Conservation (phyloP, 1,140 invertebrate genomes). For the Pogonomyrmex barbatus region DNA sequence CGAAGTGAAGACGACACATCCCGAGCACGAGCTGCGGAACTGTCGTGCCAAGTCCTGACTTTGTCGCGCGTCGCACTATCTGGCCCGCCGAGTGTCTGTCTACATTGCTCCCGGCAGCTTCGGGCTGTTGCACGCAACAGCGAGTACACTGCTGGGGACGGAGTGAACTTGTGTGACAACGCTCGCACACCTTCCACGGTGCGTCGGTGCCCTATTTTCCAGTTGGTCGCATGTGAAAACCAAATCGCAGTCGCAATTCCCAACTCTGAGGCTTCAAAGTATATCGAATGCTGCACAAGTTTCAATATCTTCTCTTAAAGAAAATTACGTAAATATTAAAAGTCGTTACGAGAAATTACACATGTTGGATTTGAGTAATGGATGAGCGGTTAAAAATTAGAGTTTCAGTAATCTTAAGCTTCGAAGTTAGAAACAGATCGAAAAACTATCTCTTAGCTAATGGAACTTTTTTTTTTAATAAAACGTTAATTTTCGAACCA, state of each 20-base stretch:
- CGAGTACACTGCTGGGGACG: conserved; percentile 59
- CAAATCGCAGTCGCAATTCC: neutral
- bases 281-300: neutral
- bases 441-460: neutral
- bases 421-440: neutral
- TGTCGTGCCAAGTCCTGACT: conserved; percentile 75
- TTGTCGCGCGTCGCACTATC: conserved; percentile 72
- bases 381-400: neutral
- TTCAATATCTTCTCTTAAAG: neutral
- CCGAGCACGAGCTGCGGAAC: conserved; percentile 70
- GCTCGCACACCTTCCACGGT: conserved; percentile 43
- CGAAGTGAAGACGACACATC: conserved; percentile 67
- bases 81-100: conserved; percentile 45
- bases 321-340: neutral
- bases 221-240: conserved; percentile 32
- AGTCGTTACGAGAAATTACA: neutral
- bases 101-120: conserved; percentile 63
- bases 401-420: neutral
- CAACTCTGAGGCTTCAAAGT: neutral
- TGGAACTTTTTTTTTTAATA: neutral
- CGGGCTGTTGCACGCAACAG: conserved; percentile 48
- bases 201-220: conserved; percentile 52
- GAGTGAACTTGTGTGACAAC: conserved; percentile 65
- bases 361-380: neutral
- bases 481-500: conserved; percentile 1